Evolutionary conservation across 2,113 vertebrate genomes (phyloP).

Genomic region (Corapipo altera): DNA sequence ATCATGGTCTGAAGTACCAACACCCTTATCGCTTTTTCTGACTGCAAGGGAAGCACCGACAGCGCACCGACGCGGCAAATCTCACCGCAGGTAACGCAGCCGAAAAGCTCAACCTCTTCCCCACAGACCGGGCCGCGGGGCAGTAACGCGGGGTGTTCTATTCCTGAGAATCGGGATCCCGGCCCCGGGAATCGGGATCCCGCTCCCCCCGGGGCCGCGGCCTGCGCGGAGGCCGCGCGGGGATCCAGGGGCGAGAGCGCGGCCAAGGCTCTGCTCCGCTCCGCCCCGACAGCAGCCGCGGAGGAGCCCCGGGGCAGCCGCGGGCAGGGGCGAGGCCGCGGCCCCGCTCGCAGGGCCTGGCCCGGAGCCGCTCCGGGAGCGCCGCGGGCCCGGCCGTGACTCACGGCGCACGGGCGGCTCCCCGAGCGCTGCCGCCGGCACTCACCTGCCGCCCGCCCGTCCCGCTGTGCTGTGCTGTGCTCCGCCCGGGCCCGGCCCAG

Average conservation of each 20-base stretch:
- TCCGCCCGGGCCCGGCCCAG: background rate
- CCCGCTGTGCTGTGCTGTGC: background rate
- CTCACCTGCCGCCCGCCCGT: too few species aligned
- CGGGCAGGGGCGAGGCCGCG: background rate
- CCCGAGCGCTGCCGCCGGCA: too few species aligned
- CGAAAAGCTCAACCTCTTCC: background rate
- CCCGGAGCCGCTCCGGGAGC: background rate
- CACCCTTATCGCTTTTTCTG: background rate
- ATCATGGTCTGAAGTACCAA: rapidly evolving
- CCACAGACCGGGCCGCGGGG: rapidly evolving
- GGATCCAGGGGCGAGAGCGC: background rate
- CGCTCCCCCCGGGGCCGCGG: background rate
- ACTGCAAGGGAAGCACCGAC: background rate
- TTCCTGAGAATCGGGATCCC: rapidly evolving
- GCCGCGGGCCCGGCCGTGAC: background rate
- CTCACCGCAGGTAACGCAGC: background rate
- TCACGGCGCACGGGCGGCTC: background rate
- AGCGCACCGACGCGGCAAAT: rapidly evolving
- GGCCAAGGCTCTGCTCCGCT: background rate
- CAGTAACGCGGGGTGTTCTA: rapidly evolving
- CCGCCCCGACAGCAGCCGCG: background rate
- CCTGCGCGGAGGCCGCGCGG: background rate
- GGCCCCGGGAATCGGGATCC: background rate
- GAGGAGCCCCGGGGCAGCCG: background rate
- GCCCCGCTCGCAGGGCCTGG: background rate